Percentiles rank a stretch among this genome's conserved stretches.
Conservation (phyloP, 1,140 invertebrate species). For the Hylaeus volcanicus region DNA sequence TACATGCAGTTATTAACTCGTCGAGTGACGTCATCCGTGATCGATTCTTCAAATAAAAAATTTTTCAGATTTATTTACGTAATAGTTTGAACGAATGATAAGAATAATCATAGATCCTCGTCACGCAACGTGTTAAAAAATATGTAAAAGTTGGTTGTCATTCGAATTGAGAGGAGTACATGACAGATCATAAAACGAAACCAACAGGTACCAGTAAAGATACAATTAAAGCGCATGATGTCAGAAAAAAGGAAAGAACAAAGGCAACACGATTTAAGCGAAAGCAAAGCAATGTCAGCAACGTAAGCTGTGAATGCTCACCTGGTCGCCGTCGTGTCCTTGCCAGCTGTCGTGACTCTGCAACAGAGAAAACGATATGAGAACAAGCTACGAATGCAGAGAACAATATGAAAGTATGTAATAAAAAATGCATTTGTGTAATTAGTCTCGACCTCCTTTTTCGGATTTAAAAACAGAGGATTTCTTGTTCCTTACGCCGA, state of each 20-base stretch:
- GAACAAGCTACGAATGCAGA: neutral
- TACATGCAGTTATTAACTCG: too few relatives aligned
- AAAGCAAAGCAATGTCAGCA: conserved; percentile 29
- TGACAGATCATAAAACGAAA: too few relatives aligned
- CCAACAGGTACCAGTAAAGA: too few relatives aligned
- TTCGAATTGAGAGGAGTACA: neutral
- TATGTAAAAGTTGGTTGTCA: neutral
- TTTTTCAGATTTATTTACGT: too few relatives aligned
- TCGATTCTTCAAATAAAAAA: too few relatives aligned
- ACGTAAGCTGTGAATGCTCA: conserved; percentile 68
- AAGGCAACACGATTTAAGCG: conserved; percentile 21
- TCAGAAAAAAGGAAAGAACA: conserved; percentile 20
- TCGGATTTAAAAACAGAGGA: too few relatives aligned
- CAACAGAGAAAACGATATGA: conserved; percentile 66
- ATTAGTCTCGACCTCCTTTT: neutral
- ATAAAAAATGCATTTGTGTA: neutral
- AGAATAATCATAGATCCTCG: too few relatives aligned
- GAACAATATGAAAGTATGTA: neutral
- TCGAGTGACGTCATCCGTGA: too few relatives aligned
- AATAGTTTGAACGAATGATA: too few relatives aligned
- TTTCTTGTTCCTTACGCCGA: neutral
- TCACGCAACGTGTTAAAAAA: too few relatives aligned
- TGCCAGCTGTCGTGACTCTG: conserved; percentile 84
- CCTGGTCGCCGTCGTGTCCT: conserved; percentile 83
- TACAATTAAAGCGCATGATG: conserved; percentile 6